Evolutionary conservation across 1,140 invertebrate species (phyloP).

Genomic region (Aphelinus atriplicis): DNA sequence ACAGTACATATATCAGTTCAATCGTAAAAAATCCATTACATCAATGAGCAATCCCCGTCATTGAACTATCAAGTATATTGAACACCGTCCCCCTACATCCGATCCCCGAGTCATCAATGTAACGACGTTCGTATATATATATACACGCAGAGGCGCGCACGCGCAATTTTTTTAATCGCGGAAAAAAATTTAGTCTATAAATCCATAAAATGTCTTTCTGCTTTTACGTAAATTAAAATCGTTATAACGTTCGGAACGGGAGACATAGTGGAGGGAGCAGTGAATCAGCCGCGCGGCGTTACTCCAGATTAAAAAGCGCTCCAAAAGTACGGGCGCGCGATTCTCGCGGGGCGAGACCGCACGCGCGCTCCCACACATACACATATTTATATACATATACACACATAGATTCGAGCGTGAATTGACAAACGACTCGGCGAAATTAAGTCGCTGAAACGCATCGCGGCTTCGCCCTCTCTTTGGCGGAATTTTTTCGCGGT

Average conservation of each 20-base stretch:
- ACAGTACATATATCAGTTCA: no score
- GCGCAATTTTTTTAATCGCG: background rate
- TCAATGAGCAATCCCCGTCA: background rate
- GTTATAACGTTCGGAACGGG: slow-evolving; percentile 5
- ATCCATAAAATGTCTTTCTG: slow-evolving; percentile 23
- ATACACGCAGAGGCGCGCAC: background rate
- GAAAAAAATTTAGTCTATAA: slow-evolving; percentile 31
- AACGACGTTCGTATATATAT: no score
- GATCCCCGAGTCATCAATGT: no score
- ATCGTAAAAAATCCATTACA: no score
- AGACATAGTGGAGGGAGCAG: background rate
- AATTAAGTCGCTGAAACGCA: slow-evolving; percentile 28
- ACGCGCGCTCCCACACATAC: no score
- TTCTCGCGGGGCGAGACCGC: background rate
- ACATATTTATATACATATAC: background rate
- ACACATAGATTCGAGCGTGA: slow-evolving; percentile 17
- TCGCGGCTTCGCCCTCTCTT: background rate
- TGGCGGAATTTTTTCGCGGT: background rate
- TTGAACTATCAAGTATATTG: background rate
- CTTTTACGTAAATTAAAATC: slow-evolving; percentile 35
- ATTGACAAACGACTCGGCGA: slow-evolving; percentile 33
- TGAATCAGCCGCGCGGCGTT: slow-evolving; percentile 14
- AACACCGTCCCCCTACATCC: background rate
- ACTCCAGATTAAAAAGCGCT: slow-evolving; percentile 32
- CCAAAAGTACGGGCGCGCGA: slow-evolving; percentile 10